Base-by-base conservation (phyloP, 2,888 invertebrate species). In the Callinectes sapidus region DNA sequence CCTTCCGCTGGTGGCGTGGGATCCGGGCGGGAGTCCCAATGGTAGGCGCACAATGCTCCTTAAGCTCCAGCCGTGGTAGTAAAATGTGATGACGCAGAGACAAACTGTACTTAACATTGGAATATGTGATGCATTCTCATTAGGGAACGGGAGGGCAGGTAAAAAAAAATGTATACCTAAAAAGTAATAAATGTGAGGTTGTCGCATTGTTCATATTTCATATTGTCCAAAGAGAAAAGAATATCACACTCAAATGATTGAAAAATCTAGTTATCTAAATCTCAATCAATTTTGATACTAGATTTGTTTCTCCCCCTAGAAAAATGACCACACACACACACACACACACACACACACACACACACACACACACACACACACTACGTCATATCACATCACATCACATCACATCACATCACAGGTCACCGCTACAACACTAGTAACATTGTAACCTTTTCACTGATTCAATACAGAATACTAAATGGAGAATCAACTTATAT, bases 271-370 rank as follows among this genome's bases (percentile, higher is more conserved):
- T 61, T 61, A 61, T 18, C 61, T 23, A 61, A 61, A 61, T 23
- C 18, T 61, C 23, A 23, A 61, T 23, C 23, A 18, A 61, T 23
- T 18, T 3, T 5, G 61, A 6, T 61, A 2, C 18, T 23, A 61
- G 3, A 23, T 61, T 71, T 71, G 2, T 71, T 71, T 71, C 6
- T 13, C n/a, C 10, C 61, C 18, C 23, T 5, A 71, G n/a, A 13
- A 71, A 71, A 28, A 71, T 28, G 28, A 71, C 10, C 28, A 71
- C 28, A 71, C 71, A 71, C 71, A 71, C 71, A 71, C 71, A 71
- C 71, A 71, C 71, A 71, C 71, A 71, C 71, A 71, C 71, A 71
- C 71, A 71, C 71, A 71, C 71, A 71, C 71, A 71, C 71, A 71
- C 71, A 71, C 71, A 71, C 71, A 71, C 71, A 71, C 71, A 71